Evolutionary conservation across 1,140 invertebrate species (phyloP).

Genomic region (Contarinia nasturtii): DNA sequence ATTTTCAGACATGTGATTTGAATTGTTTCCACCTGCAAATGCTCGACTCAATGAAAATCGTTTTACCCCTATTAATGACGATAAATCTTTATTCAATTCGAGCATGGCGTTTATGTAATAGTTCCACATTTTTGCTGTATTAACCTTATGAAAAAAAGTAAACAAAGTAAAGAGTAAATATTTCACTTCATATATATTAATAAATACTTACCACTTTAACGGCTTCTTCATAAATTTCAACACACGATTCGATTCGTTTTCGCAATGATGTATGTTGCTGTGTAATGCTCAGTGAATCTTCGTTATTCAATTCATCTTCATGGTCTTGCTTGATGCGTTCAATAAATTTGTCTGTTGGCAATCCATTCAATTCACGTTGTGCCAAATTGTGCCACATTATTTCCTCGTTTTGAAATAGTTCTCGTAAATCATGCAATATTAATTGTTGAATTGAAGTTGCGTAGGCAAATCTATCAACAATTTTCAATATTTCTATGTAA

Average conservation of each 20-base stretch:
- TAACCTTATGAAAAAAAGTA: too few species aligned
- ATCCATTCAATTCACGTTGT: background rate
- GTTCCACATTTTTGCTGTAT: background rate
- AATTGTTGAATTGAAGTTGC: background rate
- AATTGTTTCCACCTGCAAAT: background rate
- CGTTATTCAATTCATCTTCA: background rate
- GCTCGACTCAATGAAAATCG: background rate
- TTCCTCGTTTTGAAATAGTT: background rate
- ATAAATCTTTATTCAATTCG: background rate
- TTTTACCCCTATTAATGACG: background rate
- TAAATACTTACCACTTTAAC: background rate
- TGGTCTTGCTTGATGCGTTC: background rate
- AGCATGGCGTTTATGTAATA: background rate
- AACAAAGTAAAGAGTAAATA: too few species aligned
- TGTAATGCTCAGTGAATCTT: background rate
- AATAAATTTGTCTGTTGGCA: background rate
- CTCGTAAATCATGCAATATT: background rate
- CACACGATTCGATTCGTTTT: background rate
- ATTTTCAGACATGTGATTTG: background rate
- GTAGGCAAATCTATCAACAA: background rate
- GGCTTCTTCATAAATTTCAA: background rate
- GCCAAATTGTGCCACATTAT: background rate
- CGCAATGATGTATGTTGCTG: background rate
- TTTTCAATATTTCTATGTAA: background rate
- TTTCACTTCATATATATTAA: too few species aligned